These are phyloP conservation scores for Cecidostiba fungosa DNA, from an alignment of 2,888 invertebrate genomes.

Conservation along the genomic window DNA sequence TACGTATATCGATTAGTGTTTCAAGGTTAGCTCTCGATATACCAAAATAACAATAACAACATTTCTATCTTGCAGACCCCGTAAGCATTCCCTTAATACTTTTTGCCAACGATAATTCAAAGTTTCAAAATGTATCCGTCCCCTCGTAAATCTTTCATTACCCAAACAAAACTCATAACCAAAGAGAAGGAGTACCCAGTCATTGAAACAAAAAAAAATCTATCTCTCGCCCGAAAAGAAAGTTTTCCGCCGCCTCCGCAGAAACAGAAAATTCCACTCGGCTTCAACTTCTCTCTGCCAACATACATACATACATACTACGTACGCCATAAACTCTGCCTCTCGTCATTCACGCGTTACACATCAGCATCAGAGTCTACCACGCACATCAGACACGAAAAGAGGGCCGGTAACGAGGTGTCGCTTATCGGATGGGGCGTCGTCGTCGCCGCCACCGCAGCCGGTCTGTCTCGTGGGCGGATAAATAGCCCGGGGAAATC, in stretches of 20 bases:
- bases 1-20: background rate
- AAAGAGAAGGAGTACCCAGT: background rate
- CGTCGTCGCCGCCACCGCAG: background rate
- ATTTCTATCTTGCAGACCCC: background rate
- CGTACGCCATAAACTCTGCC: background rate
- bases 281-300: background rate
- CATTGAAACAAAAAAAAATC: background rate
- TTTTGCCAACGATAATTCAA: background rate
- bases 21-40: background rate
- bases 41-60: background rate
- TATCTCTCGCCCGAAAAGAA: background rate
- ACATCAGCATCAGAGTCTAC: conserved; percentile 11
- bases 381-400: background rate
- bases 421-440: conserved; percentile 57
- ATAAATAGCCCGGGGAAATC: conserved; percentile 35
- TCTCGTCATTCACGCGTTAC: conserved; percentile 36
- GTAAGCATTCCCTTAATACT: background rate
- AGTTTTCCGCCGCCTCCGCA: background rate
- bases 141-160: background rate
- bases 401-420: conserved; percentile 47
- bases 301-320: background rate
- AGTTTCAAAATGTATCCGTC: background rate
- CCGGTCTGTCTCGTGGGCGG: conserved; percentile 20
- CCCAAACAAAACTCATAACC: background rate
- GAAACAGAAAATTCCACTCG: conserved; percentile 6